These are phyloP conservation scores for Telmatherina bonti DNA, from an alignment of 2,797 vertebrate genomes.

Conservation along the genomic window DNA sequence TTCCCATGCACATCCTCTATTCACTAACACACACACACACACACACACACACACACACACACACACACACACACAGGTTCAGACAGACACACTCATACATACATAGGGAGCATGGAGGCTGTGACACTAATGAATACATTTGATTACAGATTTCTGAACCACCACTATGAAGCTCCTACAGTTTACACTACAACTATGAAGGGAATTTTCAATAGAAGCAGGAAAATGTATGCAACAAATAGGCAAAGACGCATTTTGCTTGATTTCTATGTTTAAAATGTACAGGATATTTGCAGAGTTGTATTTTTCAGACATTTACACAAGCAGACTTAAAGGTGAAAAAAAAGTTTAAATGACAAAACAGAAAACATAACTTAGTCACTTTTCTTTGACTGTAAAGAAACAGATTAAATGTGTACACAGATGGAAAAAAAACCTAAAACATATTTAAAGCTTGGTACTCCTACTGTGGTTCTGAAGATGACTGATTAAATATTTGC, in stretches of 20 bases:
- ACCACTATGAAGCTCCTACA: no score
- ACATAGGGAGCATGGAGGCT: neutral
- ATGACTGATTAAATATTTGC: conserved; percentile 70
- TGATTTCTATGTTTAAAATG: neutral
- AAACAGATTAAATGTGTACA: neutral
- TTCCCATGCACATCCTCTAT: conserved; percentile 72
- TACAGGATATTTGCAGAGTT: neutral
- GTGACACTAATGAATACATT: conserved; percentile 3
- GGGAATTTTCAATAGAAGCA: no score
- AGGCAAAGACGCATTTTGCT: neutral
- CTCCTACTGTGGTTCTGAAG: conserved; percentile 39
- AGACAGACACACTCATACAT: neutral
- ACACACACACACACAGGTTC: conserved; percentile 7
- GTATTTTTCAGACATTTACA: neutral
- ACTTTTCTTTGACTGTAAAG: neutral
- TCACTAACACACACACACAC: conserved; percentile 41
- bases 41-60: conserved; percentile 18
- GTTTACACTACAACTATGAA: no score
- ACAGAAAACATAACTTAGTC: neutral
- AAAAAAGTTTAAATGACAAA: neutral
- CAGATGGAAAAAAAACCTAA: neutral
- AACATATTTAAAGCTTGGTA: neutral
- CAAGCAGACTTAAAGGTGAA: neutral
- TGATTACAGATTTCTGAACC: neutral
- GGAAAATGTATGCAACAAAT: neutral